Evolutionary conservation across 2,797 vertebrate species (phyloP), one percentile per base, ranked within the genome.

Genomic region (Hemibagrus guttatus): DNA sequence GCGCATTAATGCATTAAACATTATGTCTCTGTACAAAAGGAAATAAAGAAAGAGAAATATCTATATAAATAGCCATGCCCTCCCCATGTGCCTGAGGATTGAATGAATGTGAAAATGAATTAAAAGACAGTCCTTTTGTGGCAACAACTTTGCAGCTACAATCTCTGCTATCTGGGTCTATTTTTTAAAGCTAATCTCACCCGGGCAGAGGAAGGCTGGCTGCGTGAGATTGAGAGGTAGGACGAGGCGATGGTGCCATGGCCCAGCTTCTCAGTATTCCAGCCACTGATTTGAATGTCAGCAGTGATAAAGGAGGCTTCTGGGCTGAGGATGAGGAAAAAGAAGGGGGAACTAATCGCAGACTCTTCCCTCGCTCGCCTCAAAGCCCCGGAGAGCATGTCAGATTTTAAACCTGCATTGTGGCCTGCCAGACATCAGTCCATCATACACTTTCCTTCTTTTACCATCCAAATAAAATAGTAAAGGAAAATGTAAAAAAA

Each of bases 221-320:
- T 16, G 52, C 16, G 42, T 58, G 63, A 23, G 84, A 82, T 84
- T 86, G 85, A 84, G 86, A 86, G 68, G 58, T 52, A 71, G 49
- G 84, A 49, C 49, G 46, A 54, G 14, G 21, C 71, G 61, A 46
- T 23, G n/a, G 58, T 35, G 23, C 56, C 78, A 72, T 21, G 64
- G n/a, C 39, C 39, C 35, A 12, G 63, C 81, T 86, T 69, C 42
- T 89, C 85, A 80, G 81, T 85, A 87, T 86, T 88, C 87, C 23
- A 85, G 83, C 72, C 63, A 80, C 87, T 90, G 80, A 89, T 90
- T 83, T 91, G 76, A 88, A 89, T 89, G 88, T 87, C 91, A 89
- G 81, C 76, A 89, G 83, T 88, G 88, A 90, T 89, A 82, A 89
- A 86, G 78, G 63, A 80, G 72, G 85, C 68, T 21, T 83, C 49